Evolutionary conservation across 2,888 invertebrate species (phyloP).

Genomic region (Brachyptera risi): DNA sequence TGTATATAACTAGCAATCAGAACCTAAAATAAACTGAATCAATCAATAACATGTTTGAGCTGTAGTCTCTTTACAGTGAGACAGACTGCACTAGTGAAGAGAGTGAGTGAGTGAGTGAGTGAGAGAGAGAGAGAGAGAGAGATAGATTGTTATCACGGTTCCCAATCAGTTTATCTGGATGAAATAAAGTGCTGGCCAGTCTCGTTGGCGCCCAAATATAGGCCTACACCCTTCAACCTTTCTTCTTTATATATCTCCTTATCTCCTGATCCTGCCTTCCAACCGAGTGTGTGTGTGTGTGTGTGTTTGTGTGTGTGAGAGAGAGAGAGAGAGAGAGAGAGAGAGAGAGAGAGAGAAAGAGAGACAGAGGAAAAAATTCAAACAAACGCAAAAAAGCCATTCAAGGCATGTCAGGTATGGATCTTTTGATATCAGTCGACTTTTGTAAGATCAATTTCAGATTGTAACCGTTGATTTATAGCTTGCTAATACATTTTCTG

Average conservation of each 20-base stretch:
- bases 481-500: slow-evolving; percentile 28
- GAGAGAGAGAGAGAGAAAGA: background rate
- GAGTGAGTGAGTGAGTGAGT: too few relatives aligned
- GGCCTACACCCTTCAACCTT: slow-evolving; percentile 12
- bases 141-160: slow-evolving; percentile 13
- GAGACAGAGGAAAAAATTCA: slow-evolving; percentile 17
- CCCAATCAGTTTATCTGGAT: slow-evolving; percentile 17
- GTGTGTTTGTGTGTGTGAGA: too few relatives aligned
- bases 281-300: slow-evolving; percentile 2
- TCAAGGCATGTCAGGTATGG: slow-evolving; percentile 18
- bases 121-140: too few relatives aligned
- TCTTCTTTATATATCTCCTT: slow-evolving; percentile 19
- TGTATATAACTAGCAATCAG: too few relatives aligned
- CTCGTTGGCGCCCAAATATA: slow-evolving; percentile 10
- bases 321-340: background rate
- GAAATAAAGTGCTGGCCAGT: slow-evolving; percentile 1
- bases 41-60: too few relatives aligned
- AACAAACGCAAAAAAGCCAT: slow-evolving; percentile 19
- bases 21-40: too few relatives aligned
- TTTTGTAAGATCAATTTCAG: slow-evolving; percentile 26
- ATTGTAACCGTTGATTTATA: slow-evolving; percentile 27
- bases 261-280: slow-evolving; percentile 16
- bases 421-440: slow-evolving; percentile 19
- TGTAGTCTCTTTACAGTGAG: too few relatives aligned
- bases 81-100: too few relatives aligned